A percentile compares a stretch with the other conserved stretches of the same genome.
Evolutionary conservation across 2,113 vertebrate species (phyloP).

Genomic region (Mirounga angustirostris): DNA sequence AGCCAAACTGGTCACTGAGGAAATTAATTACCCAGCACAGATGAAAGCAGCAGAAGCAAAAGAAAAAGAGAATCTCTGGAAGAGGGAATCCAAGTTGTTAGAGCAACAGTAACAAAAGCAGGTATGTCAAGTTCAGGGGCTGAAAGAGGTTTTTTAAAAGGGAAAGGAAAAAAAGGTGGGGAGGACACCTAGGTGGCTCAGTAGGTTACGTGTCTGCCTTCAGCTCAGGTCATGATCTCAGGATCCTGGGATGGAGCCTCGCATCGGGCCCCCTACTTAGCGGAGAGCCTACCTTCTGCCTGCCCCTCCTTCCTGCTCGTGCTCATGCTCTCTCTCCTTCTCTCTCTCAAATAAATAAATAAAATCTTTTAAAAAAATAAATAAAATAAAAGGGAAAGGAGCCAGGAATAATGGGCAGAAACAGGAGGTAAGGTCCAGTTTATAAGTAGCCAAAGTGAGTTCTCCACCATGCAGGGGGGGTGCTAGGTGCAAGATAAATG

Average conservation of each 20-base stretch:
- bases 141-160: not conserved
- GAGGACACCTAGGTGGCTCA: not conserved
- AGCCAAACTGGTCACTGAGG: not conserved
- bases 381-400: too few species aligned
- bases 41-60: not conserved
- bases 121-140: not conserved
- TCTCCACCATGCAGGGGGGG: not conserved
- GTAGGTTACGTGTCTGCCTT: not conserved
- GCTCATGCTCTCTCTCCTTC: too few species aligned
- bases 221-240: not conserved
- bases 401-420: not conserved
- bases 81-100: not conserved
- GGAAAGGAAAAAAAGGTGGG: not conserved
- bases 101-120: conserved; percentile 11
- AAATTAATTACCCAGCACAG: not conserved
- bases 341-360: too few species aligned
- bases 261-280: too few species aligned
- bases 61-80: not conserved
- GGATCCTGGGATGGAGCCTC: too few species aligned
- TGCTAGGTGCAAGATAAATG: not conserved
- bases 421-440: not conserved
- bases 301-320: too few species aligned
- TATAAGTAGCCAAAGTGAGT: not conserved
- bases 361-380: too few species aligned
- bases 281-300: too few species aligned